A percentile compares a stretch with the other conserved stretches of the same genome.
These are phyloP conservation scores for Polyommatus icarus DNA, from an alignment of 2,888 invertebrate species.

Conservation along the genomic window DNA sequence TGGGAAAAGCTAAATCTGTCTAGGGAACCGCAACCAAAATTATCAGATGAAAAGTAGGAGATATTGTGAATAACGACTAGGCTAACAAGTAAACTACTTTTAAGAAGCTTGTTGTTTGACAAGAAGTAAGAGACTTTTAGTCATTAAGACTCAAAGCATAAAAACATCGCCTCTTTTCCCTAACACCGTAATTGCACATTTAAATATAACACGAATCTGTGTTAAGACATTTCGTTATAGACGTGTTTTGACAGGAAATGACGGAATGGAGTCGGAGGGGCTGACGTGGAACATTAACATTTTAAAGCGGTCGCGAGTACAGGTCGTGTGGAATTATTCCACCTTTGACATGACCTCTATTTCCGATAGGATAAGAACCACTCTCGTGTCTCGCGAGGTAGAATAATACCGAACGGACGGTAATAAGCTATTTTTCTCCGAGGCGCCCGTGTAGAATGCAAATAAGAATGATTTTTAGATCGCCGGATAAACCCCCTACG, in stretches of 20 bases:
- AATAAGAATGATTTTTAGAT: conserved; percentile 36
- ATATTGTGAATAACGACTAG: too few relatives aligned
- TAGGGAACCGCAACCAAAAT: too few relatives aligned
- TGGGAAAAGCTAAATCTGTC: too few relatives aligned
- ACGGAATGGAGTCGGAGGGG: conserved; percentile 36
- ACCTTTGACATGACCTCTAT: neutral
- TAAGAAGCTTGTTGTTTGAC: too few relatives aligned
- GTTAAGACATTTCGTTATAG: conserved; percentile 8
- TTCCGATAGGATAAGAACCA: neutral
- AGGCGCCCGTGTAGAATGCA: conserved; percentile 37
- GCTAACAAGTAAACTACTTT: too few relatives aligned
- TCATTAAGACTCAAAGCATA: neutral
- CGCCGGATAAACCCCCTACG: conserved; percentile 24
- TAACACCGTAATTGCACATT: conserved; percentile 7
- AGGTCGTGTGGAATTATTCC: neutral
- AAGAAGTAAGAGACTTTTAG: neutral
- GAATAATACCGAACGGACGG: neutral
- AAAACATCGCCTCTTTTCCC: neutral
- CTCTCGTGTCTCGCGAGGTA: neutral
- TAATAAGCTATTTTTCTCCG: conserved; percentile 42
- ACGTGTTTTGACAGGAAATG: conserved; percentile 31
- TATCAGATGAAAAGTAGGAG: too few relatives aligned
- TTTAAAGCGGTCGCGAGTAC: conserved; percentile 41
- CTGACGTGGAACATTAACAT: conserved; percentile 36
- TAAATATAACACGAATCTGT: neutral